These are phyloP conservation scores for Scaptomyza hsui DNA, from an alignment of 1,140 invertebrate genomes.

Conservation along the genomic window DNA sequence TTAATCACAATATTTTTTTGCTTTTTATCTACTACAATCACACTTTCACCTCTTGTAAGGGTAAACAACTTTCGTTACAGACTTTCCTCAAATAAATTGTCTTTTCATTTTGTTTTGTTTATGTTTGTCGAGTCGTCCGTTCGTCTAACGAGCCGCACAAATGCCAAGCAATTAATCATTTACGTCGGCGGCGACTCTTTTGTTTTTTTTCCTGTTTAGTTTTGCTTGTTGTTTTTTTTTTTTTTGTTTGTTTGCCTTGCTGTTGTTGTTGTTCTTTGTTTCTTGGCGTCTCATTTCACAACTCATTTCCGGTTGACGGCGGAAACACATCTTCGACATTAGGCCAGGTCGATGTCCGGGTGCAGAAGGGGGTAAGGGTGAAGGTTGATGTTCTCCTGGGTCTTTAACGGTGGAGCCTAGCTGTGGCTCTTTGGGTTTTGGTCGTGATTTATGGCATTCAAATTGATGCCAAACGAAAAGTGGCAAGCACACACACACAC, in stretches of 20 bases:
- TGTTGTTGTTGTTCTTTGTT: constrained; percentile 15
- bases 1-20: no score
- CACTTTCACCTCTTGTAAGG: not conserved
- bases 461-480: constrained; percentile 36
- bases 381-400: not conserved
- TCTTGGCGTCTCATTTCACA: constrained; percentile 52
- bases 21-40: no score
- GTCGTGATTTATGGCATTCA: constrained; percentile 52
- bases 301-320: constrained; percentile 54
- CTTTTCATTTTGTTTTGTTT: constrained; percentile 30
- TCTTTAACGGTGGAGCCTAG: not conserved
- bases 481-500: constrained; percentile 21
- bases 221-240: not conserved
- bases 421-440: not conserved
- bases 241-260: constrained; percentile 12
- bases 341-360: constrained; percentile 38
- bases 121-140: constrained; percentile 23
- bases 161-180: constrained; percentile 59
- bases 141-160: constrained; percentile 54
- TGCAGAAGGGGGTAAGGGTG: not conserved
- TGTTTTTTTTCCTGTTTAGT: constrained; percentile 1
- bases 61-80: not conserved
- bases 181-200: constrained; percentile 14
- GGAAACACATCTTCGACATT: constrained; percentile 61
- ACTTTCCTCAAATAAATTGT: not conserved